Percentiles rank a stretch among this genome's conserved stretches.
These are phyloP conservation scores for Zeus faber DNA, from an alignment of 2,113 vertebrate genomes.

Conservation along the genomic window DNA sequence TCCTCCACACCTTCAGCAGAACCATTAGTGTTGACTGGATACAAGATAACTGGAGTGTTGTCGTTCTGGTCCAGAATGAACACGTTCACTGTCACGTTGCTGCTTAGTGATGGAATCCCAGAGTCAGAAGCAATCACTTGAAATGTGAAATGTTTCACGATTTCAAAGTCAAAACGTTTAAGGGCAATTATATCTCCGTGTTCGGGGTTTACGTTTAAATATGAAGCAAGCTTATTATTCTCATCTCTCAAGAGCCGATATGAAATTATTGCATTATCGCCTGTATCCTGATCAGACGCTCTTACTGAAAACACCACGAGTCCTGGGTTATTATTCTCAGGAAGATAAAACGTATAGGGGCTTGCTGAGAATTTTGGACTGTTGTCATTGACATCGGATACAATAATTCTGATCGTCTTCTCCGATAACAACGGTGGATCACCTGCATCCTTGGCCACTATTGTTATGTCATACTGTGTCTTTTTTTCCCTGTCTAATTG, in stretches of 20 bases:
- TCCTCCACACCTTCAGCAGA: too few species aligned
- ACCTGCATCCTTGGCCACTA: slow-evolving; percentile 49
- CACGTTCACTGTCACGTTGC: slow-evolving; percentile 38
- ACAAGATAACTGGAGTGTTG: slow-evolving; percentile 37
- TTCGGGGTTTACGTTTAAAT: slow-evolving; percentile 48
- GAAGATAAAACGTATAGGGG: slow-evolving; percentile 49
- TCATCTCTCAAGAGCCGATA: slow-evolving; percentile 19
- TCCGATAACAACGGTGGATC: slow-evolving; percentile 39
- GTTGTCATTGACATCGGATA: slow-evolving; percentile 66
- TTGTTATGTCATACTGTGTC: slow-evolving; percentile 42
- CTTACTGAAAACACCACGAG: slow-evolving; percentile 46
- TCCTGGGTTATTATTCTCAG: slow-evolving; percentile 51
- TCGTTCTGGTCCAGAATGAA: slow-evolving; percentile 51
- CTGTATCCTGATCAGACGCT: slow-evolving; percentile 45
- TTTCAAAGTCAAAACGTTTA: slow-evolving; percentile 57
- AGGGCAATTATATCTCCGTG: slow-evolving; percentile 34
- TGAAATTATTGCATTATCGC: slow-evolving; percentile 44
- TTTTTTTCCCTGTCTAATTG: slow-evolving; percentile 42
- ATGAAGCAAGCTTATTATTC: slow-evolving; percentile 8
- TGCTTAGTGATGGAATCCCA: slow-evolving; percentile 32
- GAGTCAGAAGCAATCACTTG: slow-evolving; percentile 34
- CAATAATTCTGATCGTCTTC: slow-evolving; percentile 32
- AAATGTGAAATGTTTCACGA: slow-evolving; percentile 42
- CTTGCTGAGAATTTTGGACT: slow-evolving; percentile 44
- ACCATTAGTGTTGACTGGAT: slow-evolving; percentile 17